Base-by-base conservation (phyloP, 2,888 invertebrate species). In the Polydrusus cervinus region DNA sequence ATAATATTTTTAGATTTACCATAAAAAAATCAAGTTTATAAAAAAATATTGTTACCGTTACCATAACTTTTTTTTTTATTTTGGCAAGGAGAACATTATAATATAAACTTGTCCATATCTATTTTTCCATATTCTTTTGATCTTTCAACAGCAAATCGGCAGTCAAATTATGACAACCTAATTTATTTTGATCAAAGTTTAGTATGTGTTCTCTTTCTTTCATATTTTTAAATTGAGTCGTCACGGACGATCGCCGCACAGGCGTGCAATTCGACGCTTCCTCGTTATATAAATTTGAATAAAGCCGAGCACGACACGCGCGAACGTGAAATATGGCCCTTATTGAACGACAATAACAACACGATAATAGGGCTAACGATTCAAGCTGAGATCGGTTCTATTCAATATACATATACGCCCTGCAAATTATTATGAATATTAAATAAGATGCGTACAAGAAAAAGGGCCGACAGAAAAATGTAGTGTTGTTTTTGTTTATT, bases 201-300 rank as follows among this genome's bases (percentile, higher is more conserved):
- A 10, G 20, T n/a, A 51, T 51, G 1, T 11, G 43, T 6, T n/a
- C 16, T 45, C n/a, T 49, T 49, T 49, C 11, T 53, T 25, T 20
- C 9, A 25, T 55, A 25, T 16, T 38, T 60, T 60, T 38, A 60
- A 60, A 60, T 60, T 60, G 57, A 18, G 38, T 16, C 57, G 57
- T 60, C 57, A 57, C 34, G 34, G 55, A 34, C 55, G 34, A 34
- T 57, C 14, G 55, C 34, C 34, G 18, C 16, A 38, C 10, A 14
- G 30, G 38, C 57, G 38, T 60, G 38, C 57, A 60, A 49, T 38
- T 51, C 8, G 51, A 51, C 45, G 47, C 18, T 55, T 57, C 45
- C 55, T 55, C 51, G 64, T 71, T 71, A 64, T 53, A 38, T 45
- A 51, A 64, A 64, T 71, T 71, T 64, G 53, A 53, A 71, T 71